Conservation (phyloP, 1,140 invertebrate species). For the Physella acuta region DNA sequence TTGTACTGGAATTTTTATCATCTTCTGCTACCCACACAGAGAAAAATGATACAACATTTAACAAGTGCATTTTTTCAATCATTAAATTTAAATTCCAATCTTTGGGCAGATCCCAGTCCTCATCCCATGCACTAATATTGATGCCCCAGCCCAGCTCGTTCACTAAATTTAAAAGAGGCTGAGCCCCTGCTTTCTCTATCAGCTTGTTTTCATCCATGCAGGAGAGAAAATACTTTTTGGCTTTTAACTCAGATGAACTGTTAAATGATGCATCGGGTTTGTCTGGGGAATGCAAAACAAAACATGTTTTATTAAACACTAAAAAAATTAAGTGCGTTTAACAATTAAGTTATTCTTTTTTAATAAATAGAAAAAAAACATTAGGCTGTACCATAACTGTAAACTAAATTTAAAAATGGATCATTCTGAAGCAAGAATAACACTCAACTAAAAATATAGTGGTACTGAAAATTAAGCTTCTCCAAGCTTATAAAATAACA, state of each 20-base stretch:
- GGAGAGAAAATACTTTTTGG: conserved; percentile 85
- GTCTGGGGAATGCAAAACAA: conserved; percentile 46
- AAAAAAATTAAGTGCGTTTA: too few species aligned
- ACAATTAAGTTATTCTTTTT: too few species aligned
- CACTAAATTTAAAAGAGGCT: conserved; percentile 79
- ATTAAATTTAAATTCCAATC: conserved; percentile 77
- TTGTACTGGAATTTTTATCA: conserved; percentile 83
- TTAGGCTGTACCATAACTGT: too few species aligned
- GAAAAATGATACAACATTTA: conserved; percentile 73
- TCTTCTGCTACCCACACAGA: conserved; percentile 89
- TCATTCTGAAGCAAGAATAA: too few species aligned
- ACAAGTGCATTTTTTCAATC: conserved; percentile 80
- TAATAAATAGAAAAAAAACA: too few species aligned
- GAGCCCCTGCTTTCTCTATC: conserved; percentile 77
- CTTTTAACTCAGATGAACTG: conserved; percentile 83
- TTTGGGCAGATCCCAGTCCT: conserved; percentile 59
- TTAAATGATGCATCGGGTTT: conserved; percentile 28
- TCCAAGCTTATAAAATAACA: too few species aligned
- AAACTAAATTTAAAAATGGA: too few species aligned
- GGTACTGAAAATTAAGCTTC: too few species aligned
- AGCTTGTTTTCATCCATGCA: conserved; percentile 92
- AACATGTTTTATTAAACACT: too few species aligned
- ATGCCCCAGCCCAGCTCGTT: conserved; percentile 73
- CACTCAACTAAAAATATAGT: too few species aligned
- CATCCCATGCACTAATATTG: conserved; percentile 60